Base-by-base conservation (phyloP, 2,113 vertebrate species). In the Pluvianellus socialis region DNA sequence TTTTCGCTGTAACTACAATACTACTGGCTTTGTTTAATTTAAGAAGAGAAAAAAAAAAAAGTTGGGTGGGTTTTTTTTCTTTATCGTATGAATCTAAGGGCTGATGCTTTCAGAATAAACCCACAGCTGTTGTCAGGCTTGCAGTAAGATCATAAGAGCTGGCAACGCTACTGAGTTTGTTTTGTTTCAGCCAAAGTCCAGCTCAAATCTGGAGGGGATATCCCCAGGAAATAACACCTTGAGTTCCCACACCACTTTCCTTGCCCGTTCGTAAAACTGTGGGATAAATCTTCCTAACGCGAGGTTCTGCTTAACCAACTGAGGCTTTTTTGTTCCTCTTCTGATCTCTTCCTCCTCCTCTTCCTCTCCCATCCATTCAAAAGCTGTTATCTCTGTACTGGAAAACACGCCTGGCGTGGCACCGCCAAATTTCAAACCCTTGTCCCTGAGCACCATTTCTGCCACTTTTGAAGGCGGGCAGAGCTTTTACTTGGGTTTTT, bases 201-300 rank as follows among this genome's bases (percentile, higher is more conserved):
- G 45, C 70, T 88, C 24, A 40, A 90, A 70, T 96, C 58, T 62
- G 66, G 80, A 94, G 49, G 83, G 72, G 84, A 81, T 91, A 79
- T 95, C 90, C 49, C 84, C 85, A 96, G 94, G 85, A 96, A 95
- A 47, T 95, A 90, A 82, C 87, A 95, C 93, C 90, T 96, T 96
- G 70, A 90, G 44, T 79, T 96, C 87, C 93, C 90, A 85, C 53
- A 82, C 49, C 9, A 14, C n/a, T 35, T 92, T 90, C 77, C 50
- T 81, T 63, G 21, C 56, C 30, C 8, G 0, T 58, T 79, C 75
- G 49, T 65, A 62, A 61, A 86, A 58, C 22, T 77, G 21, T n/a
- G 40, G 77, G 58, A 95, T 79, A 74, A 86, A 27, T n/a, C 47
- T 86, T 83, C 59, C 53, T 75, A 18, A 74, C 23, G 28, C 2